phyloP scores from a whole-genome alignment of 2,888 invertebrate species.

The Parthenolecanium corni region DNA sequence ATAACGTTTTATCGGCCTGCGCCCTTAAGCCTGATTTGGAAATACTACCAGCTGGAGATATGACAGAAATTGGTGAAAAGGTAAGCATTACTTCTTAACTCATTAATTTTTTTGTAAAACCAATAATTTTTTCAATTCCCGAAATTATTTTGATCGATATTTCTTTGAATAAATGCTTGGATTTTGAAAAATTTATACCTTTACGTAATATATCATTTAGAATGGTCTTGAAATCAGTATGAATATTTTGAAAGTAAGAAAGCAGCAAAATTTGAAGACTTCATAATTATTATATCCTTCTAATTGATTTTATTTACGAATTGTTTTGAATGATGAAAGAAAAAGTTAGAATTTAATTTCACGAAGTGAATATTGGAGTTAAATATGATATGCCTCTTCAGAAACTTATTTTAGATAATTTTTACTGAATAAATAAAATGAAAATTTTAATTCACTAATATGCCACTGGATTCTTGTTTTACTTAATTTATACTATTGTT shows the following conservation, averaged over 20 bases:
- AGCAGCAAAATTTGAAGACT: not conserved
- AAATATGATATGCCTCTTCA: too few species aligned
- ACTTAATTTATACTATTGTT: not conserved
- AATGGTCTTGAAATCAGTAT: too few species aligned
- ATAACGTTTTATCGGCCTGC: slow-evolving; percentile 75
- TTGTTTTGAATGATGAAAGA: too few species aligned
- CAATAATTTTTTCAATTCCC: not conserved
- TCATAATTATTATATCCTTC: not conserved
- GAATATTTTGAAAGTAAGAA: not conserved
- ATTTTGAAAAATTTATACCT: not conserved
- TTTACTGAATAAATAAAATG: too few species aligned
- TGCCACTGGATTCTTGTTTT: too few species aligned
- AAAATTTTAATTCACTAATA: too few species aligned
- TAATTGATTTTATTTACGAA: too few species aligned
- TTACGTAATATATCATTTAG: too few species aligned
- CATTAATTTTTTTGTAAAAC: not conserved
- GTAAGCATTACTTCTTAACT: not conserved
- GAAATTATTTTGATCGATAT: not conserved
- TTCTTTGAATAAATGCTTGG: not conserved
- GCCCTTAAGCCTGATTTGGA: slow-evolving; percentile 84
- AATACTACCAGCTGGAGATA: slow-evolving; percentile 88
- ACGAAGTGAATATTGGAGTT: too few species aligned
- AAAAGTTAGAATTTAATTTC: too few species aligned
- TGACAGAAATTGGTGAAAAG: slow-evolving; percentile 80
- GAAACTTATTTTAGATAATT: too few species aligned